Percentiles rank a stretch among this genome's conserved stretches.
phyloP scores from a whole-genome alignment of 2,797 vertebrate genomes.

The Paramormyrops hopkinsi region DNA sequence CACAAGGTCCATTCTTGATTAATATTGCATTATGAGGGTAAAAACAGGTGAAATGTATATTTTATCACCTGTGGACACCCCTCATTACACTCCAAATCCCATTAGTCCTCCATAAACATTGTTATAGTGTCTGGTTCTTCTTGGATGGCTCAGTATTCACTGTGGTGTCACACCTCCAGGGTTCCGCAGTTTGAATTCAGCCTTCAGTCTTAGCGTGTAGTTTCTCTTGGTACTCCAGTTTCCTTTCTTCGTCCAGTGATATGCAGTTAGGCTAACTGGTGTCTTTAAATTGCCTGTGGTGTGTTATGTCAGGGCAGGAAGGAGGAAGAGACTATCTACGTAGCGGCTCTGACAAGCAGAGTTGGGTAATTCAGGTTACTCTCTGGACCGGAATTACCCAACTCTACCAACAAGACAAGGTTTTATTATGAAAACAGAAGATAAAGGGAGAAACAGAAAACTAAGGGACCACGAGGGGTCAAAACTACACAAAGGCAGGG shows the following conservation, averaged over 20 bases:
- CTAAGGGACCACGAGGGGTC: not conserved
- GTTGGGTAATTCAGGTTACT: too few relatives aligned
- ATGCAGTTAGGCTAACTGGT: not conserved
- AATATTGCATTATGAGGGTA: not conserved
- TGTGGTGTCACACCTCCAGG: not conserved
- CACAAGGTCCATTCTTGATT: not conserved
- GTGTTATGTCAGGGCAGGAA: not conserved
- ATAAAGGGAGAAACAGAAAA: not conserved
- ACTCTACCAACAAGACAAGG: not conserved
- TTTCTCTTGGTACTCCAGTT: not conserved
- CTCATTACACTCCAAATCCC: not conserved
- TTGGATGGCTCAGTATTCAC: not conserved
- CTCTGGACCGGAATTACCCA: too few relatives aligned
- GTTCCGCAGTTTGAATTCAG: not conserved
- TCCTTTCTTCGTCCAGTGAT: not conserved
- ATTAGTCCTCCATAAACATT: not conserved
- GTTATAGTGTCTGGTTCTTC: not conserved
- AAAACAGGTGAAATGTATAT: not conserved
- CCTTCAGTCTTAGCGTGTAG: not conserved
- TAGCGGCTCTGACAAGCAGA: not conserved
- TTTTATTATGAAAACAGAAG: not conserved
- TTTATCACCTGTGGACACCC: not conserved
- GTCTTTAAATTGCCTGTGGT: not conserved
- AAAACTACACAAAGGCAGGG: not conserved
- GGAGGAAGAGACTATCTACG: not conserved